Base-by-base conservation (phyloP, 2,113 vertebrate genomes). In the Miniopterus natalensis region DNA sequence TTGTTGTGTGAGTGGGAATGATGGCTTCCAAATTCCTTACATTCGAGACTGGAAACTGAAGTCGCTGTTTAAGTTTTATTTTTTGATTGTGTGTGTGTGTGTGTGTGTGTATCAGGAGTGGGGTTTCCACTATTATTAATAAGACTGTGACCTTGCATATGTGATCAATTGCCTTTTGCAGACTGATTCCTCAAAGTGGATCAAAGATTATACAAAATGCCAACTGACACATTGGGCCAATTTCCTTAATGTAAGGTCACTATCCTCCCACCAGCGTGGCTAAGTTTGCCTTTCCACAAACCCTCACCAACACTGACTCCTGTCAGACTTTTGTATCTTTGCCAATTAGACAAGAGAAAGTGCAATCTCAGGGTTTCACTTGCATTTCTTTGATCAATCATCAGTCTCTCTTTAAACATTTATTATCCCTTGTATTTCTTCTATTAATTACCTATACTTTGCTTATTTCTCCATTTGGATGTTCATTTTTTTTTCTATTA, bases 401-500 rank as follows among this genome's bases (percentile, higher is more conserved):
- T 21, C 4, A 86, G 1, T 47, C 31, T 81, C 0, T 77, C 13
- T 59, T 84, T 88, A n/a, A 42, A 73, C 12, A 17, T 79, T 77
- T 89, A 59, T 79, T 89, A 8, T 12, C 7, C 7, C 15, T 70
- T 88, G 0, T 36, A 20, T 90, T 91, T 66, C 23, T 90, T 68
- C 40, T 87, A 78, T 78, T 63, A 91, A 53, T 88, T 36, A 74
- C 55, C 51, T 87, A 40, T 74, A 45, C 40, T 66, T 83, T 36
- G 45, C 15, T 49, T n/a, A 8, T 79, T 81, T 92, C 42, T 73
- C 25, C 89, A 51, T 59, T 45, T 53, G 13, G 36, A 89, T 84
- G 18, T 36, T 94, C 20, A 45, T 78, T 23, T 42, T 63, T 36
- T 91, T 79, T 81, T 57, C 77, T 86, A 27, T 80, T 92, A 75